Percentiles rank a stretch among this genome's conserved stretches.
phyloP scores from a whole-genome alignment of 2,797 vertebrate species.

The Buphagus erythrorhynchus region DNA sequence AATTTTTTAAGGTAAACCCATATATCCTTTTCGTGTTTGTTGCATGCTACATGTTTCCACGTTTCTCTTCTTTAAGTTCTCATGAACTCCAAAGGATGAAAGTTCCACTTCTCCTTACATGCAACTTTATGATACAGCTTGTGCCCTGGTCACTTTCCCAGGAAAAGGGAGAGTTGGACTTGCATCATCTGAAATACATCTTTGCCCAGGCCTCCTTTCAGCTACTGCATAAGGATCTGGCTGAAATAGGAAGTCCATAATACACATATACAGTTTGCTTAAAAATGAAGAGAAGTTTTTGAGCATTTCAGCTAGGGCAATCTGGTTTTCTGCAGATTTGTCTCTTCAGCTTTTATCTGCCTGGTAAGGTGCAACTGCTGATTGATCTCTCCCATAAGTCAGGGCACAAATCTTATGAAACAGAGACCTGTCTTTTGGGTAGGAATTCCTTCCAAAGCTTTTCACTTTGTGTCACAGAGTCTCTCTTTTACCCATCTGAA shows the following conservation, averaged over 20 bases:
- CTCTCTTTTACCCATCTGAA: neutral
- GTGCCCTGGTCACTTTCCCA: neutral
- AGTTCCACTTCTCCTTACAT: neutral
- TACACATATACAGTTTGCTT: neutral
- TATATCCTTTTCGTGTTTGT: neutral
- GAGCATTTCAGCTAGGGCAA: neutral
- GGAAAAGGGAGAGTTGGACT: neutral
- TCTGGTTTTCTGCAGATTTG: neutral
- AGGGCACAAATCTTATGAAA: neutral
- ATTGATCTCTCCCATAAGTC: neutral
- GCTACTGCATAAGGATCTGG: neutral
- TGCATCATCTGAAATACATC: neutral
- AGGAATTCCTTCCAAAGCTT: neutral
- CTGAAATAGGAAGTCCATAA: neutral
- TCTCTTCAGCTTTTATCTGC: neutral
- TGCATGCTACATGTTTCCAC: neutral
- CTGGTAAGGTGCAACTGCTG: neutral
- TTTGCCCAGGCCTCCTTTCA: neutral
- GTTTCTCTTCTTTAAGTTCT: neutral
- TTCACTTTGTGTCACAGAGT: neutral
- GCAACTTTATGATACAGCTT: neutral
- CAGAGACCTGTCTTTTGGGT: neutral
- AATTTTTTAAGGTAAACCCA: neutral
- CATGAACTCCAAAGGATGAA: neutral
- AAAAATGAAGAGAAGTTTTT: neutral